These are phyloP conservation scores for Piprites chloris DNA, from an alignment of 2,113 vertebrate species.

Conservation along the genomic window DNA sequence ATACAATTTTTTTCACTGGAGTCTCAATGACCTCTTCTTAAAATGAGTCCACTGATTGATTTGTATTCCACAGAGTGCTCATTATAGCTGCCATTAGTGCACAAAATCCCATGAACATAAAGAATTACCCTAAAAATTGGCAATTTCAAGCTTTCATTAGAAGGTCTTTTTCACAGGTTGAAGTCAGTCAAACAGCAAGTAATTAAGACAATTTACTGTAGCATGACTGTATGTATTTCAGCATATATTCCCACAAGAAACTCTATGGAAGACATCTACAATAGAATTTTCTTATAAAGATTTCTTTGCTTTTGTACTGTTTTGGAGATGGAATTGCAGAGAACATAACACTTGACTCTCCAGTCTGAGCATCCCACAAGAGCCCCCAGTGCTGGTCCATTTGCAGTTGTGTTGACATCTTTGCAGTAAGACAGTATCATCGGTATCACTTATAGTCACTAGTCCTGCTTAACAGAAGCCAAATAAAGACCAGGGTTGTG, in stretches of 20 bases:
- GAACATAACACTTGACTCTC: neutral
- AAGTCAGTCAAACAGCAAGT: conserved; percentile 5
- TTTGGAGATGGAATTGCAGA: neutral
- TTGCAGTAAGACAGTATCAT: neutral
- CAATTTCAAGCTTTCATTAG: conserved; percentile 22
- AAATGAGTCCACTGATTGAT: conserved; percentile 20
- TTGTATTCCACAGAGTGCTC: conserved; percentile 29
- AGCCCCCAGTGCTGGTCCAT: neutral
- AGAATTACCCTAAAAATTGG: conserved; percentile 42
- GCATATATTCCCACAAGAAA: neutral
- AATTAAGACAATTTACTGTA: conserved; percentile 14
- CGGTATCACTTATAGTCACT: neutral
- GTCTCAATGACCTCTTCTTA: neutral
- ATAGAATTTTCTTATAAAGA: neutral
- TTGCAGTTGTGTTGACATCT: neutral
- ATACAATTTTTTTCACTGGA: neutral
- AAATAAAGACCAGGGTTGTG: neutral
- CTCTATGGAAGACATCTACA: neutral
- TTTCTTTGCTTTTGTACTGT: neutral
- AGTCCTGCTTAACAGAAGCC: neutral
- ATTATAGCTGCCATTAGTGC: neutral
- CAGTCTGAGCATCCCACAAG: neutral
- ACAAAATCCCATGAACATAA: neutral
- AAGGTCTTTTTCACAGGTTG: conserved; percentile 4
- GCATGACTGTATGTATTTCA: neutral